Percentiles rank a stretch among this genome's conserved stretches.
These are phyloP conservation scores for Cantharis nigra DNA, from an alignment of 2,888 invertebrate species.

Conservation along the genomic window DNA sequence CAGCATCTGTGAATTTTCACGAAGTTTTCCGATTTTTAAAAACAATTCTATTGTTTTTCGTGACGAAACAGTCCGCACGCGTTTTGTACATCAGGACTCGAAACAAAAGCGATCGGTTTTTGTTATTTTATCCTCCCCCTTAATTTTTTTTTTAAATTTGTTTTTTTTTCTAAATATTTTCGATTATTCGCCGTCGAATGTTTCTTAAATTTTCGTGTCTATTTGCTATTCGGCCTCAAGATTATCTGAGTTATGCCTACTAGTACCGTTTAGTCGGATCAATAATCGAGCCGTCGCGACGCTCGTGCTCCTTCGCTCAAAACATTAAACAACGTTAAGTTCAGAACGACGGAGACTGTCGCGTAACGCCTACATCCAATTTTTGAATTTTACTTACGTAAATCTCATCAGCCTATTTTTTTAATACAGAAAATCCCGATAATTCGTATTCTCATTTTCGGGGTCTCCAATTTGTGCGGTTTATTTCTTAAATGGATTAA, in stretches of 20 bases:
- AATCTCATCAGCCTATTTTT: not conserved
- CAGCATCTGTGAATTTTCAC: constrained; percentile 28
- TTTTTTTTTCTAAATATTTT: not conserved
- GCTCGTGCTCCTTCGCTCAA: constrained; percentile 32
- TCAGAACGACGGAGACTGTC: constrained; percentile 24
- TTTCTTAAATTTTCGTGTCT: not conserved
- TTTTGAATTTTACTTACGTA: not conserved
- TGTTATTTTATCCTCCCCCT: not conserved
- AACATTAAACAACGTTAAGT: constrained; percentile 20
- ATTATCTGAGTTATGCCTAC: constrained; percentile 25
- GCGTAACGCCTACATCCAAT: constrained; percentile 13
- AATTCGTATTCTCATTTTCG: not conserved
- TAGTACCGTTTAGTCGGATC: constrained; percentile 21
- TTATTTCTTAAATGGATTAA: not conserved
- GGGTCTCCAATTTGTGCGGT: not conserved
- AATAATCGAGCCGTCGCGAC: constrained; percentile 30
- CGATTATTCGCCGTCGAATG: not conserved
- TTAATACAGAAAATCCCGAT: not conserved
- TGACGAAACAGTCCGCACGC: no score
- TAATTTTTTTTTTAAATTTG: not conserved
- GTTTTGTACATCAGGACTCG: not conserved
- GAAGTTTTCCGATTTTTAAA: constrained; percentile 3
- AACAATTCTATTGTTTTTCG: not conserved
- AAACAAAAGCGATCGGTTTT: not conserved
- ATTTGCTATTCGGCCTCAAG: constrained; percentile 15